Percentiles rank a stretch among this genome's conserved stretches.
Evolutionary conservation across 2,113 vertebrate species (phyloP).

Genomic region (mouse (Mus musculus)): DNA sequence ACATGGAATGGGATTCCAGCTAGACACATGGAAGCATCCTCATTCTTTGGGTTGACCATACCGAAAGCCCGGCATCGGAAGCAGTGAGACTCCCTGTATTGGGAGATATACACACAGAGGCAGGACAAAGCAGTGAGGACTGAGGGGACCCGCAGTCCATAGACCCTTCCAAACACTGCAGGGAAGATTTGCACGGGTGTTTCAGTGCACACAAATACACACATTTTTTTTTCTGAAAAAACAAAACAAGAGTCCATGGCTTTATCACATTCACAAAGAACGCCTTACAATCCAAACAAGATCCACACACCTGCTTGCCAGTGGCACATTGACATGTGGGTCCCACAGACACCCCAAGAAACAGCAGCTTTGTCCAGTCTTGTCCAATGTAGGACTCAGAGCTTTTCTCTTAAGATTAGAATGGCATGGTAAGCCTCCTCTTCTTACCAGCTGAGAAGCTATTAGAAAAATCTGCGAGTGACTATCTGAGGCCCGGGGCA

Average conservation of each 20-base stretch:
- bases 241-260: slow-evolving; percentile 1
- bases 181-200: not conserved
- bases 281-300: not conserved
- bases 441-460: not conserved
- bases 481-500: slow-evolving; percentile 18
- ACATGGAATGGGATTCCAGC: not conserved
- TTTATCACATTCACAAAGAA: slow-evolving; percentile 33
- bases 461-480: slow-evolving; percentile 35
- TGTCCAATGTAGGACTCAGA: not conserved
- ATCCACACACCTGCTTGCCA: not conserved
- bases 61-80: not conserved
- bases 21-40: not conserved
- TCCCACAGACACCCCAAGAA: not conserved
- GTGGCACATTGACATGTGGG: not conserved
- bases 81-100: not conserved
- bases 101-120: not conserved
- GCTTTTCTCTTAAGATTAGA: slow-evolving; percentile 40
- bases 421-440: not conserved
- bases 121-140: not conserved
- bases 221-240: not conserved
- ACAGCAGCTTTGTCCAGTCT: not conserved
- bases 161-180: not conserved
- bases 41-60: not conserved
- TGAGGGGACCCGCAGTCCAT: not conserved
- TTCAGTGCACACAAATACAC: not conserved